A percentile compares a stretch with the other conserved stretches of the same genome.
Conservation (phyloP, 2,797 vertebrate species). For the Anableps anableps region DNA sequence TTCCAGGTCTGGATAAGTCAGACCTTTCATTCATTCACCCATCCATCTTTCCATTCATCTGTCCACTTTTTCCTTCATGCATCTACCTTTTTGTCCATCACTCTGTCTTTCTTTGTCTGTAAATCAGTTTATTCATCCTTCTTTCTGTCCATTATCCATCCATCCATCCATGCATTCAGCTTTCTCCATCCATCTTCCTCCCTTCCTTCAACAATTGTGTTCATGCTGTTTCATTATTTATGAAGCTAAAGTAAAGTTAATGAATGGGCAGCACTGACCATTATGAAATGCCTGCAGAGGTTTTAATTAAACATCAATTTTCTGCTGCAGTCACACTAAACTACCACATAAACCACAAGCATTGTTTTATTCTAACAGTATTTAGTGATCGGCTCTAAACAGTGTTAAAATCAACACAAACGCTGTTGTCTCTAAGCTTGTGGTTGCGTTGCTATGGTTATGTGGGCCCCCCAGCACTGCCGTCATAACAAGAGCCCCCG, state of each 20-base stretch:
- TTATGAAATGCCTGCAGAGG: neutral
- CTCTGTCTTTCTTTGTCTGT: neutral
- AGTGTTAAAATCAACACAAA: slow-evolving; percentile 46
- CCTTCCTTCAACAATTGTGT: neutral
- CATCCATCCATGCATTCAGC: neutral
- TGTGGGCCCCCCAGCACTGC: slow-evolving; percentile 64
- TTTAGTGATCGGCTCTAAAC: slow-evolving; percentile 13
- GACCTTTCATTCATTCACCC: neutral
- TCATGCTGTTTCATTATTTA: neutral
- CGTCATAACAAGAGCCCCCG: slow-evolving; percentile 78
- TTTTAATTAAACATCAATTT: neutral
- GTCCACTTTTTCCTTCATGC: neutral
- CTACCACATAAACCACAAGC: neutral
- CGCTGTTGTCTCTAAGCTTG: slow-evolving; percentile 57
- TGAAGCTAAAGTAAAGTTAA: neutral
- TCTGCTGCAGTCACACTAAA: neutral
- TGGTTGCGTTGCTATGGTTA: slow-evolving; percentile 64
- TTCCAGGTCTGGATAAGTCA: neutral
- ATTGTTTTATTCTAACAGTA: slow-evolving; percentile 3
- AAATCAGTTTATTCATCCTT: neutral
- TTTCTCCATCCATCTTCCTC: neutral
- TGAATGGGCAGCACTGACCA: neutral
- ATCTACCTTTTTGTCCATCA: neutral
- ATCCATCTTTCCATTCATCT: neutral
- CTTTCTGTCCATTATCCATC: neutral